Conservation (phyloP, 1,140 invertebrate genomes). For the Drosophila asahinai region DNA sequence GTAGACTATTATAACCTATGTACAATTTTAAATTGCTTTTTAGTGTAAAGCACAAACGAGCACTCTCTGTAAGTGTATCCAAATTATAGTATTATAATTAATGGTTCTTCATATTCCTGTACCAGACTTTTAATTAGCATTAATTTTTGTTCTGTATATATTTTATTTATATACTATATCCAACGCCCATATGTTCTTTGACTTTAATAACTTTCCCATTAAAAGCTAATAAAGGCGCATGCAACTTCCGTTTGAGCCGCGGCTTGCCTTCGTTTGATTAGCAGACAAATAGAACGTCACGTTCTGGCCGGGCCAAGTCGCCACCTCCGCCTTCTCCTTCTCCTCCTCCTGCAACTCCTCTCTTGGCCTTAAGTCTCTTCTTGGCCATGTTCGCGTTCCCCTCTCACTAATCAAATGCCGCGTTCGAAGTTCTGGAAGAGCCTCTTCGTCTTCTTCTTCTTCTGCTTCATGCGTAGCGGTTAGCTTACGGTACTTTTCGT, state of each 20-base stretch:
- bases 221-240: conserved; percentile 77
- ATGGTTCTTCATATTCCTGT: not conserved
- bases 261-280: conserved; percentile 71
- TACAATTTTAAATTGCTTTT: too few relatives aligned
- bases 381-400: conserved; percentile 18
- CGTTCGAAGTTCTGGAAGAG: conserved; percentile 62
- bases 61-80: not conserved
- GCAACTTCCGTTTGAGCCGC: conserved; percentile 67
- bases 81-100: not conserved
- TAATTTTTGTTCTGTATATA: not conserved
- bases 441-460: conserved; percentile 23
- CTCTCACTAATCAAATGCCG: conserved; percentile 51
- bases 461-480: conserved; percentile 78
- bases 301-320: conserved; percentile 63
- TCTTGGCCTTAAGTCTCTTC: conserved; percentile 1
- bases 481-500: conserved; percentile 85
- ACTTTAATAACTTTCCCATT: conserved; percentile 80
- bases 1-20: too few relatives aligned
- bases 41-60: too few relatives aligned
- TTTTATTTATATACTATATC: conserved; percentile 2
- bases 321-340: conserved; percentile 13
- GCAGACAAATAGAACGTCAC: conserved; percentile 73
- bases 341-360: not conserved
- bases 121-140: conserved; percentile 12
- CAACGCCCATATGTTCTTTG: conserved; percentile 38